Evolutionary conservation across 2,888 invertebrate species (phyloP).

Genomic region (Lagria hirta): DNA sequence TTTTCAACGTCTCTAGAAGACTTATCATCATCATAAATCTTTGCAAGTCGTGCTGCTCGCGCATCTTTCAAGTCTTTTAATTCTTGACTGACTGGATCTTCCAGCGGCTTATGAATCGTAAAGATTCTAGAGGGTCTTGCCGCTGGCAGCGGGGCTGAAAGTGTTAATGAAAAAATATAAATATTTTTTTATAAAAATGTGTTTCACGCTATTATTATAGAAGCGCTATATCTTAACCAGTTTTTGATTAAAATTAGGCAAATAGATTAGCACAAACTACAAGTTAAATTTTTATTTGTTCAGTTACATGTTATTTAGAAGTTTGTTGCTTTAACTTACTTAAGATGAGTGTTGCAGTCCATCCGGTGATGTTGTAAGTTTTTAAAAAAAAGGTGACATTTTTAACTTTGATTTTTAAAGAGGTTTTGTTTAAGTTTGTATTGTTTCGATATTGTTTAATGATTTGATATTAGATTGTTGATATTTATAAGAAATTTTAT

Average conservation of each 20-base stretch:
- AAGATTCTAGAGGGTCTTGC: conserved; percentile 71
- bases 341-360: conserved; percentile 17
- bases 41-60: conserved; percentile 63
- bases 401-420: too few relatives aligned
- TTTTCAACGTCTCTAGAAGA: conserved; percentile 49
- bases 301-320: conserved; percentile 22
- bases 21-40: conserved; percentile 56
- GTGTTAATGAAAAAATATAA: conserved; percentile 3
- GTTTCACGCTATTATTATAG: too few relatives aligned
- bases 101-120: conserved; percentile 56
- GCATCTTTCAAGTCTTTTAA: conserved; percentile 62
- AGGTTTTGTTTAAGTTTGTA: conserved; percentile 32
- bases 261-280: conserved; percentile 7
- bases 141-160: conserved; percentile 59
- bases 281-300: conserved; percentile 13
- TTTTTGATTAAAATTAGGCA: conserved; percentile 10
- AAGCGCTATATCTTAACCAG: conserved; percentile 8
- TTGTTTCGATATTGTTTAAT: conserved; percentile 33
- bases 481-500: too few relatives aligned
- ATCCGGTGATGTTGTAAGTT: conserved; percentile 19
- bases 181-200: conserved; percentile 5
- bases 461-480: too few relatives aligned
- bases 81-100: conserved; percentile 41
- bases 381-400: too few relatives aligned
- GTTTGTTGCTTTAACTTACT: conserved; percentile 31